Evolutionary conservation across 2,888 invertebrate species (phyloP), one percentile per base, ranked within the genome.

Genomic region (Dicycla oo): DNA sequence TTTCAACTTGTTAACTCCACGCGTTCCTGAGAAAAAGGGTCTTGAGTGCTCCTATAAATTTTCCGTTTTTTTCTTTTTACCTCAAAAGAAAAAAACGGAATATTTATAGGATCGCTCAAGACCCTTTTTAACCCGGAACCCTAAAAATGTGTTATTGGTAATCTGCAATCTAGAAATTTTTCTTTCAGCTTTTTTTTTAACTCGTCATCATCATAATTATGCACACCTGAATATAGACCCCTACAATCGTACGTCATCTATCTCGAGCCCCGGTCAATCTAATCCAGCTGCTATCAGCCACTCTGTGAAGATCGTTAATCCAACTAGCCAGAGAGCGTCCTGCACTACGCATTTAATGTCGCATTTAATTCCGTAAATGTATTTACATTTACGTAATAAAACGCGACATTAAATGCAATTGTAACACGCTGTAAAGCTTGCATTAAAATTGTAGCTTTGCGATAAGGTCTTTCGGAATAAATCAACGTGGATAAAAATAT

Each of bases 281-380:
- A 13, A 65, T 56, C 40, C 3, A 43, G 54, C 26, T 51, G 38
- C 26, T 53, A 20, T 8, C 15, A 40, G 15, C 20, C 6, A 20
- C 40, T 20, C 10, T 20, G 11, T 34, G 34, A 15, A 30, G 34
- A n/a, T 63, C 23, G 18, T 47, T 18, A 11, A 10, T 49, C 10
- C 61, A 30, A 20, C 13, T 62, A 62, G 20, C 30, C 30, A 34
- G n/a, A 49, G 11, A 30, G 18, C 13, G 23, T 66, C 49, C 11
- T 49, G 47, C n/a, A n/a, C 49, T 49, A 23, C 5, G 23, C 23
- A 23, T 61, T 67, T 34, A 34, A 47, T 38, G 20, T 62, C 34
- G 23, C 45, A 47, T 47, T 61, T 61, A 38, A 66, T 66, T 43
- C 43, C 60, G 30, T 18, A 34, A 65, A 58, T 66, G 43, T 58